Base-by-base conservation (phyloP, 2,888 invertebrate species). In the Teleiodes luculella region DNA sequence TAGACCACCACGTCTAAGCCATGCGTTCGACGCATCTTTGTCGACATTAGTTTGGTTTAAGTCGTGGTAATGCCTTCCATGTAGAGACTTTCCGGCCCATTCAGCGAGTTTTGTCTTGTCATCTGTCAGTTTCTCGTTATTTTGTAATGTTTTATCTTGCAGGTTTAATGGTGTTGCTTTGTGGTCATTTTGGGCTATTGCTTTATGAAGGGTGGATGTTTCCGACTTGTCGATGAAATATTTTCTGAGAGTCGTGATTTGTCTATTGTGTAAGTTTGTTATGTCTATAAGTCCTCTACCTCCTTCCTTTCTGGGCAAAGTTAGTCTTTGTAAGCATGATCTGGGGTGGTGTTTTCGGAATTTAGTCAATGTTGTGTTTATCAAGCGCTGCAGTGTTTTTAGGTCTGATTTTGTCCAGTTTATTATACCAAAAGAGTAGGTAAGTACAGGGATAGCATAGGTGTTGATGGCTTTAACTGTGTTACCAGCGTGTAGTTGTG, bases 1-100 rank as follows among this genome's bases (percentile, higher is more conserved):
- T 13, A 51, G 46, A 5, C 53, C 48, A 4, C 55, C 58, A 18
- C 36, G 50, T 4, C 31, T 50, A 11, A 57, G 55, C 57, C 57
- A 57, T 35, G 36, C 47, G 47, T 55, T 57, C 53, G 56, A 58
- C 41, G 58, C 58, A 10, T 47, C 13, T 52, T 54, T 57, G 52
- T 60, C 57, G 54, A 57, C 56, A 45, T 52, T 20, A 20, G 50
- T 18, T 18, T 55, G 55, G 37, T 18, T 24, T 43, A 55, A n/a
- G 20, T 57, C 55, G 20, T 36, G 33, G 20, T 11, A 20, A 30
- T 57, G 52, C 35, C 24, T 24, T 6, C 24, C 24, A 6, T 24
- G 24, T 4, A 24, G 24, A 24, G 24, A 24, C 24, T 24, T 24
- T 24, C 24, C 24, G 24, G 24, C 24, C 24, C 24, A 24, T 24